Percentiles rank a stretch among this genome's conserved stretches.
Conservation (phyloP, 30 jellyfish, hydroid and myxozoan genomes). For the Hydractinia symbiolongicarpus region DNA sequence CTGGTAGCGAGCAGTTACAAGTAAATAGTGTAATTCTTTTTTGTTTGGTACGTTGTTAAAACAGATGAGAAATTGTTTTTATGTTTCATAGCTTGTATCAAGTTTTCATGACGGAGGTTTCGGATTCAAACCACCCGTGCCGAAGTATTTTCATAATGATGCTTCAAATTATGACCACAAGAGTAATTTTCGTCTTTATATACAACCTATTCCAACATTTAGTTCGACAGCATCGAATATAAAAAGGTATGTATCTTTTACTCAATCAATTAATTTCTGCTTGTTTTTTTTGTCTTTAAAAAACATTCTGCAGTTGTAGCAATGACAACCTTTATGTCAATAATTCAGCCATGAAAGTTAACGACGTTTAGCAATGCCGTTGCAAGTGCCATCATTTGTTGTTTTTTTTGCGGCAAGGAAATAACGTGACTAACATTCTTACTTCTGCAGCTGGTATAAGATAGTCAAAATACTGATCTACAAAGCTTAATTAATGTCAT, state of each 20-base stretch:
- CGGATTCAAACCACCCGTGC: constrained; percentile 35
- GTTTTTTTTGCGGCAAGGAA: too few species aligned
- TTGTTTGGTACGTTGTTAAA: too few species aligned
- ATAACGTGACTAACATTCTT: too few species aligned
- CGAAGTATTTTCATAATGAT: constrained; percentile 32
- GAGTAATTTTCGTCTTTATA: constrained; percentile 40
- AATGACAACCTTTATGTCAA: too few species aligned
- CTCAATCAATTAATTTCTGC: not conserved
- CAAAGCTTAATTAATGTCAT: too few species aligned
- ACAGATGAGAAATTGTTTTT: not conserved
- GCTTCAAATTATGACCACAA: constrained; percentile 31
- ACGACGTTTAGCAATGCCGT: too few species aligned
- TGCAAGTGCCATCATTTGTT: too few species aligned
- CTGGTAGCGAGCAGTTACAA: constrained; percentile 47
- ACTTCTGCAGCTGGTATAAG: too few species aligned
- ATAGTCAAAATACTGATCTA: too few species aligned
- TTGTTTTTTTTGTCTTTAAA: too few species aligned
- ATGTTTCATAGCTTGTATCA: constrained; percentile 35
- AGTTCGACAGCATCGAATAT: constrained; percentile 36
- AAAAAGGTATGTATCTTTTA: constrained; percentile 18
- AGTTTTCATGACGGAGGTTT: constrained; percentile 44
- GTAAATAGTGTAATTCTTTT: not conserved
- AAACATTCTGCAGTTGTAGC: too few species aligned
- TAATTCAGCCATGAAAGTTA: too few species aligned
- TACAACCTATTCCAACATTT: constrained; percentile 52